phyloP scores from a whole-genome alignment of 2,888 invertebrate species.

The Lasioglossum lativentre region DNA sequence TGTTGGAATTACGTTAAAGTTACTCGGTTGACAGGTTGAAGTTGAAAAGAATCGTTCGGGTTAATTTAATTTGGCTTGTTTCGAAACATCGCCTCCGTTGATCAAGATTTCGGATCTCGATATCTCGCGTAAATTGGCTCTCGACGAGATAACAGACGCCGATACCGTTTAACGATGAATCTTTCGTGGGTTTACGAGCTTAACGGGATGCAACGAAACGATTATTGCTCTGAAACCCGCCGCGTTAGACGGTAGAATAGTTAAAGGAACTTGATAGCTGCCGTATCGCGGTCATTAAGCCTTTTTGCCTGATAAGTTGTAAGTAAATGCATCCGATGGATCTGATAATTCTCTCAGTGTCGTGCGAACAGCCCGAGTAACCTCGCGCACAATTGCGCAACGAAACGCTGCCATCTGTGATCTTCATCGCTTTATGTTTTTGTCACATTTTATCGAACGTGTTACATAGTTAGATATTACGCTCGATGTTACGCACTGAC shows the following conservation, averaged over 20 bases:
- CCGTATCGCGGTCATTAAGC: slow-evolving; percentile 6
- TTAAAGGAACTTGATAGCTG: not conserved
- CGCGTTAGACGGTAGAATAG: not conserved
- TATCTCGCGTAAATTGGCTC: not conserved
- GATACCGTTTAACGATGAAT: not conserved
- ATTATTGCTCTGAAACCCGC: not conserved
- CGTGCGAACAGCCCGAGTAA: slow-evolving; percentile 13
- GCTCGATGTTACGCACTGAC: not conserved
- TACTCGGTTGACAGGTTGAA: not conserved
- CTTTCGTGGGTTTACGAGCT: no score
- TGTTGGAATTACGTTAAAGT: not conserved
- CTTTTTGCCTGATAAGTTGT: slow-evolving; percentile 36
- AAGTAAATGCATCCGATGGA: slow-evolving; percentile 38
- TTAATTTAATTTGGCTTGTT: not conserved
- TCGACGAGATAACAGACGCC: slow-evolving; percentile 1
- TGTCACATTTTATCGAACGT: not conserved
- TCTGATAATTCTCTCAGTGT: slow-evolving; percentile 27
- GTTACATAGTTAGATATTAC: not conserved
- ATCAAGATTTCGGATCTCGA: not conserved
- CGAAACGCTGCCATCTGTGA: not conserved
- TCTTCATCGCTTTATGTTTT: not conserved
- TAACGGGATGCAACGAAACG: not conserved
- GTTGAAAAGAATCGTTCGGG: not conserved
- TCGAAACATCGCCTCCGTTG: not conserved
- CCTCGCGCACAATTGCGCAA: not conserved